phyloP scores from a whole-genome alignment of 2,888 invertebrate genomes.

The Linnaemya tessellans region DNA sequence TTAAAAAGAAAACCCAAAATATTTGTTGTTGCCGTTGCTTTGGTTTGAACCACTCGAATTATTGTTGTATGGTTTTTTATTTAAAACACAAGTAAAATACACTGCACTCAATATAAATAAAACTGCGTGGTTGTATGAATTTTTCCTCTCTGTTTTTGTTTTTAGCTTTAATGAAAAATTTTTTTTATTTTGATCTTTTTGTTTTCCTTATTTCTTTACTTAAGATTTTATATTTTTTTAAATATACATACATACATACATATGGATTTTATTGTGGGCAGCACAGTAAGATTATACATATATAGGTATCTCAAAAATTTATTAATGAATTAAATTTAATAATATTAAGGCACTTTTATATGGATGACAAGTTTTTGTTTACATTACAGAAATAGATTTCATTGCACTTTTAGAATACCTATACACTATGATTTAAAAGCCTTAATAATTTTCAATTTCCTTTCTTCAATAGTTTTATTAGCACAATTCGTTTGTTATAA shows the following conservation, averaged over 20 bases:
- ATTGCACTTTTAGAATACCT: conserved; percentile 48
- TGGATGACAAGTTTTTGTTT: conserved; percentile 11
- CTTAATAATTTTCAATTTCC: conserved; percentile 4
- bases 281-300: conserved; percentile 32
- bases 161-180: conserved; percentile 31
- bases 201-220: not conserved
- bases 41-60: conserved; percentile 40
- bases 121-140: conserved; percentile 69
- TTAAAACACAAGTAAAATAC: conserved; percentile 34
- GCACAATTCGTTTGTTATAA: conserved; percentile 46
- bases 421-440: conserved; percentile 6
- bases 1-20: conserved; percentile 47
- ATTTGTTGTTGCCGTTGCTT: conserved; percentile 31
- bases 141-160: conserved; percentile 54
- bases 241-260: not conserved
- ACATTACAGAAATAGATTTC: conserved; percentile 29
- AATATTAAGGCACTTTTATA: conserved; percentile 51
- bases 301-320: not conserved
- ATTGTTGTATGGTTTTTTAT: conserved; percentile 38
- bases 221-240: conserved; percentile 20
- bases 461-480: conserved; percentile 17
- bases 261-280: conserved; percentile 49
- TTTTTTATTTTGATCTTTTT: conserved; percentile 29
- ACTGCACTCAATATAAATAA: conserved; percentile 52
- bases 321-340: conserved; percentile 55